Base-by-base conservation (phyloP, 1,140 invertebrate species). In the Drosophila lacertosa region DNA sequence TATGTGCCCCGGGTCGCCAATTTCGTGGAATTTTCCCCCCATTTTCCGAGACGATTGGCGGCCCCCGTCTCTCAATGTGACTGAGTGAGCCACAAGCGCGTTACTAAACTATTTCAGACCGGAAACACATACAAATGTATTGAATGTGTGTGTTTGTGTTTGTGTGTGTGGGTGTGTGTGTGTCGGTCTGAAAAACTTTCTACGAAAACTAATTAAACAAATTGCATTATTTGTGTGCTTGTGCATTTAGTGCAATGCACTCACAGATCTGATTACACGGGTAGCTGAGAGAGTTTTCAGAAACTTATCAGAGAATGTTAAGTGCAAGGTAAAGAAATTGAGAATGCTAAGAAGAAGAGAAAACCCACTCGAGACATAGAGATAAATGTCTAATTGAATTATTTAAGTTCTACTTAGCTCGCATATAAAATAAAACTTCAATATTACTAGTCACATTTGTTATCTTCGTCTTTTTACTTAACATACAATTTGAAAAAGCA, bases 131-230 rank as follows among this genome's bases (percentile, higher is more conserved):
- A n/a, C n/a, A n/a, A n/a, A n/a, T n/a, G n/a, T n/a, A n/a, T n/a
- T n/a, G n/a, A n/a, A n/a, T n/a, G n/a, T n/a, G n/a, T n/a, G n/a
- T n/a, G n/a, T n/a, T n/a, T n/a, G n/a, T n/a, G n/a, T n/a, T n/a
- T n/a, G n/a, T n/a, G n/a, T n/a, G n/a, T n/a, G n/a, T n/a, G n/a
- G n/a, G n/a, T n/a, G n/a, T n/a, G n/a, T n/a, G n/a, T n/a, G n/a
- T n/a, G n/a, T n/a, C 7, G 37, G 57, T 64, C 44, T 9, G 35
- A 54, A 40, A 59, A 80, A 72, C 72, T 86, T 84, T 64, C 64
- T 33, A 51, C 45, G 39, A 86, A 86, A 84, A 80, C 80, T 84
- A 84, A 84, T 84, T 80, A 86, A 86, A 81, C 71, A 80, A 84
- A 84, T 84, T 76, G 53, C 72, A 86, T 76, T 86, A 65, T 54